phyloP scores from a whole-genome alignment of 1,140 invertebrate genomes.

The Maconellicoccus hirsutus region DNA sequence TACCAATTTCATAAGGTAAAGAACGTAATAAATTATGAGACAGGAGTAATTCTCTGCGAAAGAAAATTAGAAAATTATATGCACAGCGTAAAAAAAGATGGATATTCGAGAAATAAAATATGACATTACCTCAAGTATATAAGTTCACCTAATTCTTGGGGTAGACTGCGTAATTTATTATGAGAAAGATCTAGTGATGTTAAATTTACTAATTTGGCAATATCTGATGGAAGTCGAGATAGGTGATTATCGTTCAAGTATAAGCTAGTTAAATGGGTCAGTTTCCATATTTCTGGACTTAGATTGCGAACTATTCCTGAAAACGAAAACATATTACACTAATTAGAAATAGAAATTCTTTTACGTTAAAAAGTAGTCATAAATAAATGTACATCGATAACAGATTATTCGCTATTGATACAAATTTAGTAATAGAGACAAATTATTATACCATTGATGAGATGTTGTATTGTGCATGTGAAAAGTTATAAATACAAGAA shows the following conservation, averaged over 20 bases:
- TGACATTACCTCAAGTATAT: slow-evolving; percentile 65
- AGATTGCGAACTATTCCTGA: slow-evolving; percentile 84
- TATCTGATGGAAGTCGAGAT: slow-evolving; percentile 75
- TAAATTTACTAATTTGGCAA: slow-evolving; percentile 68
- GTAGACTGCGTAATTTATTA: slow-evolving; percentile 86
- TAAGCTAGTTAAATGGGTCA: slow-evolving; percentile 80
- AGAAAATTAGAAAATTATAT: slow-evolving; percentile 33
- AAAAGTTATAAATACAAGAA: too few species aligned
- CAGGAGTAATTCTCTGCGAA: slow-evolving; percentile 81
- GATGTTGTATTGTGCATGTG: too few species aligned
- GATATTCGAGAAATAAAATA: not conserved
- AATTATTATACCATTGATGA: not conserved
- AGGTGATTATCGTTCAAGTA: slow-evolving; percentile 92
- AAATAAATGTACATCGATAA: too few species aligned
- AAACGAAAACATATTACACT: not conserved
- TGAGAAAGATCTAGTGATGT: slow-evolving; percentile 80
- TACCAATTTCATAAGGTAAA: slow-evolving; percentile 93
- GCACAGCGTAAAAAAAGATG: not conserved
- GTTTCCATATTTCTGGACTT: slow-evolving; percentile 77
- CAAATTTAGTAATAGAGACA: not conserved
- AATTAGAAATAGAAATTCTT: too few species aligned
- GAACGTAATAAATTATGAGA: slow-evolving; percentile 87
- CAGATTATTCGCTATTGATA: not conserved
- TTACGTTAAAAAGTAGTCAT: too few species aligned
- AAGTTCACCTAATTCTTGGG: slow-evolving; percentile 90